A percentile compares a stretch with the other conserved stretches of the same genome.
Evolutionary conservation across 2,888 invertebrate genomes (phyloP).

Genomic region (Lucinisca nassula): DNA sequence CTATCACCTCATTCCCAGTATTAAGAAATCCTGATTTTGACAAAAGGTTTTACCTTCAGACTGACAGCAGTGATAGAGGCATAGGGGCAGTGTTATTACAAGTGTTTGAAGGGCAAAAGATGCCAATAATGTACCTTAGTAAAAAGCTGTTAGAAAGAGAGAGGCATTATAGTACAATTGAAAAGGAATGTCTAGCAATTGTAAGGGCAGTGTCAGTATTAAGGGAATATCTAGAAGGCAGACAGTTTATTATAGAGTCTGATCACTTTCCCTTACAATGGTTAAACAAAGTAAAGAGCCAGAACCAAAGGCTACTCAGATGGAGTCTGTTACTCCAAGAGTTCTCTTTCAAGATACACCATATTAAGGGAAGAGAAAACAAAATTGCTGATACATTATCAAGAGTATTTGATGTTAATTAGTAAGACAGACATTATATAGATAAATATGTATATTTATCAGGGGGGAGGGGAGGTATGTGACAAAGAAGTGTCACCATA

Average conservation of each 20-base stretch:
- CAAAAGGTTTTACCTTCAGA: not conserved
- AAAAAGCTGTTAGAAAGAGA: too few species aligned
- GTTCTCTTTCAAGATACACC: not conserved
- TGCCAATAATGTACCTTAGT: not conserved
- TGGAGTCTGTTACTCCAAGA: slow-evolving; percentile 11
- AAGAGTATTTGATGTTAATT: not conserved
- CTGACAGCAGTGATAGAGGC: not conserved
- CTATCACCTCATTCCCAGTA: not conserved
- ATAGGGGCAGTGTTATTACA: not conserved
- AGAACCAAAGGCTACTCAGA: not conserved
- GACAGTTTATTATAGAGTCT: not conserved
- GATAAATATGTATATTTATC: too few species aligned
- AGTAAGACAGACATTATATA: too few species aligned
- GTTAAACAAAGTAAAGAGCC: slow-evolving; percentile 1
- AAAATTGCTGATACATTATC: not conserved
- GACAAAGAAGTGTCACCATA: too few species aligned
- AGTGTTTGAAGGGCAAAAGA: not conserved
- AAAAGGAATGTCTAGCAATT: not conserved
- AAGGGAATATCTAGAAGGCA: not conserved
- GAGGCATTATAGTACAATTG: not conserved
- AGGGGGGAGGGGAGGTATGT: too few species aligned
- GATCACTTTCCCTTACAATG: slow-evolving; percentile 9
- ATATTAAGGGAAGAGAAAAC: not conserved
- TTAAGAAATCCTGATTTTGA: not conserved
- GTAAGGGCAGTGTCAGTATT: too few species aligned